These are phyloP conservation scores for Drosophila lacertosa DNA, from an alignment of 1,140 invertebrate species.

Conservation along the genomic window DNA sequence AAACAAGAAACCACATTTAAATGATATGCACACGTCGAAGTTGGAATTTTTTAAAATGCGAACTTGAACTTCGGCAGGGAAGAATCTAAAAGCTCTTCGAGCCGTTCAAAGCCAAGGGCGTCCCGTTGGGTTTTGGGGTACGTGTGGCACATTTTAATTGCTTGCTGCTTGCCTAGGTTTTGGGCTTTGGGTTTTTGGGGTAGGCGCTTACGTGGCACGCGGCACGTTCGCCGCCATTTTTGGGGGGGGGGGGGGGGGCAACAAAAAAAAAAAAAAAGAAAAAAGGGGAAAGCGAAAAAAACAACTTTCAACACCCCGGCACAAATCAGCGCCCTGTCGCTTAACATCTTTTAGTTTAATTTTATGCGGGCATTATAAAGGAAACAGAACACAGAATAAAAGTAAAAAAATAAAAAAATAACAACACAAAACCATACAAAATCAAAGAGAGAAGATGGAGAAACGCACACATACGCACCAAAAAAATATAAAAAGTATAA, in stretches of 20 bases:
- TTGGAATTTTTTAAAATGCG: constrained; percentile 70
- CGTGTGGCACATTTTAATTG: constrained; percentile 53
- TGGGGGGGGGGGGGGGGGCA: constrained; percentile 14
- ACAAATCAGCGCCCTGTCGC: constrained; percentile 48
- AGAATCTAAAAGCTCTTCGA: constrained; percentile 38
- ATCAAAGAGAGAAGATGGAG: constrained; percentile 48
- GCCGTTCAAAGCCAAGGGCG: constrained; percentile 71
- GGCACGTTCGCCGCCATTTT: constrained; percentile 64
- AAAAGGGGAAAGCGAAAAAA: constrained; percentile 51
- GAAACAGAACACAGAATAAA: constrained; percentile 40
- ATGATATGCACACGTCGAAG: constrained; percentile 58
- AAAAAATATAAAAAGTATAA: constrained; percentile 60
- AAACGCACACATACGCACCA: constrained; percentile 59
- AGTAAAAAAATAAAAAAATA: constrained; percentile 15
- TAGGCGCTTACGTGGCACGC: constrained; percentile 65
- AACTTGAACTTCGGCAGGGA: constrained; percentile 73
- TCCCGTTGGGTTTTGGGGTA: constrained; percentile 27
- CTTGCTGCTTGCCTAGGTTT: constrained; percentile 20
- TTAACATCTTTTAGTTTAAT: constrained; percentile 56
- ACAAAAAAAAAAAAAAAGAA: constrained; percentile 61
- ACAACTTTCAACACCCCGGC: too few relatives aligned
- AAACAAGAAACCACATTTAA: constrained; percentile 36
- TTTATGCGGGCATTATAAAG: constrained; percentile 77
- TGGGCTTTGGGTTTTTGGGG: constrained; percentile 1
- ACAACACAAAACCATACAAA: constrained; percentile 41